phyloP scores from a whole-genome alignment of 1,140 invertebrate genomes.

The Triops cancriformis region DNA sequence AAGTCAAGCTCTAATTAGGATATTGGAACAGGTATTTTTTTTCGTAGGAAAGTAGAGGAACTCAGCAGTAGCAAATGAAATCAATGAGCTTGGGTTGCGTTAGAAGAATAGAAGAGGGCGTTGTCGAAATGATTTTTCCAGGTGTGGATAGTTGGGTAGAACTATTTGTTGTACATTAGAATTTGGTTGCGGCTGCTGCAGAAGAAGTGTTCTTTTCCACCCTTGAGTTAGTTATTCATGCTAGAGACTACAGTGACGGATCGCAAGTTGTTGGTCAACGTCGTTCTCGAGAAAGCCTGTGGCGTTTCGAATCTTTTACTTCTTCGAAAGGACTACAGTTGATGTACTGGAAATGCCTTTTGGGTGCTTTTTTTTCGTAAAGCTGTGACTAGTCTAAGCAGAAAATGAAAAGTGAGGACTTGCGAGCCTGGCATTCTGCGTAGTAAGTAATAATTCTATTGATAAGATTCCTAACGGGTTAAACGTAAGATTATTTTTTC shows the following conservation, averaged over 20 bases:
- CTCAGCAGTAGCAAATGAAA: too few species aligned
- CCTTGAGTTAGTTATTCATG: background rate
- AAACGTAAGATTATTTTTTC: background rate
- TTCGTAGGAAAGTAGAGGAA: too few species aligned
- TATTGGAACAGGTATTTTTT: too few species aligned
- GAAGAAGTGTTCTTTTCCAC: background rate
- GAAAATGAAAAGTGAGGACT: background rate
- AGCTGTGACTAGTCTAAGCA: background rate
- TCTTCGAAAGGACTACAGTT: background rate
- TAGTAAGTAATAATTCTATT: constrained; percentile 10
- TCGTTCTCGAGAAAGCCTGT: background rate
- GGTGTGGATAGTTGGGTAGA: background rate
- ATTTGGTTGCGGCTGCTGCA: background rate
- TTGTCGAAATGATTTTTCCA: background rate
- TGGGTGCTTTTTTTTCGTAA: background rate
- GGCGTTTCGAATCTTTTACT: background rate
- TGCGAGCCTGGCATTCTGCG: background rate
- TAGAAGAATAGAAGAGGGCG: background rate
- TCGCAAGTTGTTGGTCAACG: constrained; percentile 9
- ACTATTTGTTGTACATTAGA: background rate
- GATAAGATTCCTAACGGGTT: constrained; percentile 13
- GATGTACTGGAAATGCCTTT: background rate
- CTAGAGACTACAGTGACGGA: background rate
- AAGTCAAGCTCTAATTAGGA: background rate
- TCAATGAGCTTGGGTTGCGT: too few species aligned